Percentiles rank a stretch among this genome's conserved stretches.
Evolutionary conservation across 1,140 invertebrate genomes (phyloP).

Genomic region (Drosophila ogumai): DNA sequence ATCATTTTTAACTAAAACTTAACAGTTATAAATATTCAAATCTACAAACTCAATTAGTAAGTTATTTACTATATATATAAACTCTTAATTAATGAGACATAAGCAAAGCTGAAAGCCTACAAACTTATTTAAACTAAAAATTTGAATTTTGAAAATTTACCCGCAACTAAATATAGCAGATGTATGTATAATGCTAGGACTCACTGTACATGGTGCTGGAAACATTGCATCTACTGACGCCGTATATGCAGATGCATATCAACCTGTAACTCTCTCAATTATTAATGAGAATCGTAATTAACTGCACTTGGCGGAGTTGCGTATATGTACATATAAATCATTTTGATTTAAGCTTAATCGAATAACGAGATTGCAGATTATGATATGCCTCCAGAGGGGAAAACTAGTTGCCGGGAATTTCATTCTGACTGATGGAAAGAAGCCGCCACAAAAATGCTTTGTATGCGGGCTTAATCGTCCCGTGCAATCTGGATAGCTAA

Average conservation of each 20-base stretch:
- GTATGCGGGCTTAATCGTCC: conserved; percentile 44
- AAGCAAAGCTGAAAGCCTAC: not conserved
- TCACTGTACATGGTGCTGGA: conserved; percentile 1
- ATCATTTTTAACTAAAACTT: too few relatives aligned
- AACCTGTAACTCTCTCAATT: conserved; percentile 44
- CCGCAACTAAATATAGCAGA: not conserved
- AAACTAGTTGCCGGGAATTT: conserved; percentile 50
- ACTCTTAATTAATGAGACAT: not conserved
- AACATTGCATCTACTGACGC: conserved; percentile 26
- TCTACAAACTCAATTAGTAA: too few relatives aligned
- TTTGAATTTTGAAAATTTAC: not conserved
- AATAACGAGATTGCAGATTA: conserved; percentile 74
- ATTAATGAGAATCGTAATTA: conserved; percentile 76
- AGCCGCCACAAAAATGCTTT: conserved; percentile 19
- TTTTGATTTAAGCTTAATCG: conserved; percentile 76
- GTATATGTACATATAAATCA: conserved; percentile 69
- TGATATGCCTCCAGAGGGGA: conserved; percentile 49
- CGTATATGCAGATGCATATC: conserved; percentile 29
- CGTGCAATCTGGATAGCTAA: conserved; percentile 51
- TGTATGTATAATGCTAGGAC: not conserved
- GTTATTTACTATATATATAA: too few relatives aligned
- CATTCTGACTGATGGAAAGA: not conserved
- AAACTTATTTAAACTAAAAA: too few relatives aligned
- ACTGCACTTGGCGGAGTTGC: conserved; percentile 50
- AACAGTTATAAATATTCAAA: too few relatives aligned